phyloP scores from a whole-genome alignment of 1,140 invertebrate genomes.

The Zaprionus africanus region DNA sequence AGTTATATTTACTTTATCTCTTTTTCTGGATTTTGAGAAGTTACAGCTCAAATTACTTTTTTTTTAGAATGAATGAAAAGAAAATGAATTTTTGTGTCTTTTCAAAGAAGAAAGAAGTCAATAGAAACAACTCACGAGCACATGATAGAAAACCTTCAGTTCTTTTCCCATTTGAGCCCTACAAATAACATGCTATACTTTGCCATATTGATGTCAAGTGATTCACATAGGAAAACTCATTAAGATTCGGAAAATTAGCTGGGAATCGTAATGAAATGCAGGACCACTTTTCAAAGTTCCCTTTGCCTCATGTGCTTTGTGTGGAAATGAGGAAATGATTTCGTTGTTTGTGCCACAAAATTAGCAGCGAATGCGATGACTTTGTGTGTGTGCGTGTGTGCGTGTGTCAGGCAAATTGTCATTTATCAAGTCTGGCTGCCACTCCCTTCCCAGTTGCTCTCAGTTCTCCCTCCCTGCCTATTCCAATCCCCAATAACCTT shows the following conservation, averaged over 20 bases:
- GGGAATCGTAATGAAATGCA: background rate
- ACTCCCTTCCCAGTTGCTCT: background rate
- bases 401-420: conserved; percentile 60
- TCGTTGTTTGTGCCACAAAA: conserved; percentile 38
- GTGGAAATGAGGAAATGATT: background rate
- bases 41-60: too few relatives aligned
- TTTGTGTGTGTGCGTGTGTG: conserved; percentile 25
- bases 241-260: background rate
- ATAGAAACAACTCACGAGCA: too few relatives aligned
- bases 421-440: conserved; percentile 59
- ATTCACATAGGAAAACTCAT: background rate
- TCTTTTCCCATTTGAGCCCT: background rate
- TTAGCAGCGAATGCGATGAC: conserved; percentile 2
- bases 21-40: too few relatives aligned
- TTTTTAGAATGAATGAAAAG: too few relatives aligned
- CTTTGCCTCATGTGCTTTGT: background rate
- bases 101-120: too few relatives aligned
- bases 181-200: background rate
- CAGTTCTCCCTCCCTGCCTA: background rate
- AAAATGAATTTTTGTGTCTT: too few relatives aligned
- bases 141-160: background rate
- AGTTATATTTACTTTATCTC: too few relatives aligned
- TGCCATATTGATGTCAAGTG: background rate
- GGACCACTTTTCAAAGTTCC: background rate
- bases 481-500: conserved; percentile 15